Evolutionary conservation across 2,113 vertebrate genomes (phyloP), one percentile per base, ranked within the genome.

Genomic region (Andinoacara biseriatus): DNA sequence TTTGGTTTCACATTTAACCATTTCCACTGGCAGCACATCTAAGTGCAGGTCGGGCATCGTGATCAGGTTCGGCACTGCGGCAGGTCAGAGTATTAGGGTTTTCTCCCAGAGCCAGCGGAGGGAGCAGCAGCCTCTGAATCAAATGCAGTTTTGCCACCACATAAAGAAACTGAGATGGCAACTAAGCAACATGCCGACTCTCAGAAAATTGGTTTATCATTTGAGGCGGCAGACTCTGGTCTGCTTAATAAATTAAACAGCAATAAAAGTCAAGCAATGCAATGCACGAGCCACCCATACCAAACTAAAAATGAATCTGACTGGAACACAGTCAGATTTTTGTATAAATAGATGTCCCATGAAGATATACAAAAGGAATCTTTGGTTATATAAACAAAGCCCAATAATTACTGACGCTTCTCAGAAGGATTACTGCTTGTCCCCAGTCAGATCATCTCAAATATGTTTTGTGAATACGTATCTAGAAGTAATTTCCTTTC

Each of bases 341-440:
- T 35, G 24, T 29, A 29, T 61, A 49, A 52, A 58, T 22, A 15
- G 59, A 80, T 58, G 18, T 74, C 31, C 52, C 59, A 43, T 43
- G 18, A 59, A 78, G 5, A 58, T 60, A 59, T 15, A 54, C 29
- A 61, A 56, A 61, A 81, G 56, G 20, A 54, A 67, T 49, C 31
- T 17, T 58, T 22, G 74, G 10, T 43, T 58, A 81, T 38, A 58
- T 26, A 81, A 72, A 58, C 38, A 69, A 46, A 65, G 52, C 67
- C 15, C 2, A 2, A 26, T 10, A 57, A 67, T 40, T 38, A 40
- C 18, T 35, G 31, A 59, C 35, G n/a, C 20, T 24, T 38, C 24
- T 46, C 26, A 46, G 38, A 35, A n/a, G 20, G 38, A 38, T 54
- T 33, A 58, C 5, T 13, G 22, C 0, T 1, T 33, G 26, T 72